Conservation (phyloP, 2,888 invertebrate species). For the Lapara coniferarum region DNA sequence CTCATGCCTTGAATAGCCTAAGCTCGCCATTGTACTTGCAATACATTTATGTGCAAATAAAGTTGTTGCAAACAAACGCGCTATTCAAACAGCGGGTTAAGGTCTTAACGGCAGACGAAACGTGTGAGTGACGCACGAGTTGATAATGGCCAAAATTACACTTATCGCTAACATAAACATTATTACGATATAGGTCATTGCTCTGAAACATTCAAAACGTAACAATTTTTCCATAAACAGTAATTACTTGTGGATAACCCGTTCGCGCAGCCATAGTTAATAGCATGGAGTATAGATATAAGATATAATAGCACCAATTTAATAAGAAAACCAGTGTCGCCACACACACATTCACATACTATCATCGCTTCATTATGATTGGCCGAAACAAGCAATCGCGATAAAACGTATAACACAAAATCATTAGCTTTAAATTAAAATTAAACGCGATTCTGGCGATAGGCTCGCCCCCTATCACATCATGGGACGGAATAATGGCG, state of each 20-base stretch:
- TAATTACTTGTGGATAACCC: background rate
- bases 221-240: background rate
- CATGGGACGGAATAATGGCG: no score
- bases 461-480: no score
- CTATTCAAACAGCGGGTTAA: background rate
- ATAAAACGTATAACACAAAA: no score
- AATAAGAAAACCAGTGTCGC: no score
- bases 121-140: background rate
- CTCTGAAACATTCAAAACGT: background rate
- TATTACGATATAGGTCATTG: slow-evolving; percentile 14
- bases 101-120: background rate
- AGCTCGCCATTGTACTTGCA: background rate
- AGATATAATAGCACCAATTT: no score
- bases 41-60: background rate
- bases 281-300: no score
- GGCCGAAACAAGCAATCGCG: no score
- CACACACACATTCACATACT: no score
- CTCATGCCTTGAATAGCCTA: background rate
- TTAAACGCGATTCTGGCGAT: no score
- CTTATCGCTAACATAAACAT: slow-evolving; percentile 1
- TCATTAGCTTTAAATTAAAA: no score
- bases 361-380: no score
- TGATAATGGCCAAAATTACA: slow-evolving; percentile 8
- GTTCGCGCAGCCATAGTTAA: no score
- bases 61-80: background rate